Percentiles rank a stretch among this genome's conserved stretches.
phyloP scores from a whole-genome alignment of 2,888 invertebrate species.

The Ophraella communa region DNA sequence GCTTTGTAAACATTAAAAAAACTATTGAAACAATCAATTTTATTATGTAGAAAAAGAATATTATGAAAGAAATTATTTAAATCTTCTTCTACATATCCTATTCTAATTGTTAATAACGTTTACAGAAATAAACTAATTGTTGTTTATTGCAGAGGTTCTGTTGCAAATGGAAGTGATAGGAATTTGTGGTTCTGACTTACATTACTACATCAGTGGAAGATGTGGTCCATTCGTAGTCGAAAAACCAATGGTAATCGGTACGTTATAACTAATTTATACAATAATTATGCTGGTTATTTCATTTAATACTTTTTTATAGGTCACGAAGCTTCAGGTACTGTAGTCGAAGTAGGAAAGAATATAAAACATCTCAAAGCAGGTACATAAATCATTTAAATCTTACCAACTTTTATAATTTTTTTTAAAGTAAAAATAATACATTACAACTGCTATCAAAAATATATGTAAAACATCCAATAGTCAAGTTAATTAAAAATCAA shows the following conservation, averaged over 20 bases:
- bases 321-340: constrained; percentile 88
- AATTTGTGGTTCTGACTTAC: constrained; percentile 97
- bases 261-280: neutral
- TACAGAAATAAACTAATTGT: neutral
- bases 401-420: no score
- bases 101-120: no score
- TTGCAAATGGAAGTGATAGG: constrained; percentile 90
- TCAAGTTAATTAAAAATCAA: no score
- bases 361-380: constrained; percentile 72
- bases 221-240: constrained; percentile 90
- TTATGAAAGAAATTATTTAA: no score
- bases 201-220: constrained; percentile 83
- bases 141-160: constrained; percentile 75
- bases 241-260: constrained; percentile 91
- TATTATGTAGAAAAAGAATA: no score
- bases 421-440: no score
- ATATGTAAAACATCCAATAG: no score
- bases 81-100: no score
- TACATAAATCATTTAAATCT: constrained; percentile 44
- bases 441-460: no score
- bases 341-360: constrained; percentile 75
- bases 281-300: neutral
- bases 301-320: constrained; percentile 72
- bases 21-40: no score
- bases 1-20: no score